Conservation (phyloP, 2,797 vertebrate species). For the Cryptoblepharus egeriae region DNA sequence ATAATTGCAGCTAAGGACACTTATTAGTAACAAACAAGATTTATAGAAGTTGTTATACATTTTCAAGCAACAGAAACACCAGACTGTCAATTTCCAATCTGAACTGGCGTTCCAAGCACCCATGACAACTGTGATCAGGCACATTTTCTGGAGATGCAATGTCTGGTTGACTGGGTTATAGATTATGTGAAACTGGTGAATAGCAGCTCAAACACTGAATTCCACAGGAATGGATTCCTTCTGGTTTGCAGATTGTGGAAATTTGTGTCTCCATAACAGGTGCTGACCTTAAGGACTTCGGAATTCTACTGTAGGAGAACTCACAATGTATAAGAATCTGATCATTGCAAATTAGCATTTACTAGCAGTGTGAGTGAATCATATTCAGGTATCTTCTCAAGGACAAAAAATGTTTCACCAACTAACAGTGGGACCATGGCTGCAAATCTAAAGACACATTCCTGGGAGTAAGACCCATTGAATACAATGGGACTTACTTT, state of each 20-base stretch:
- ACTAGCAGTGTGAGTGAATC: background rate
- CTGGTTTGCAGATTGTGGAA: slow-evolving; percentile 10
- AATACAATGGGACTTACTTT: too few species aligned
- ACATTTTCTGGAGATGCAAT: background rate
- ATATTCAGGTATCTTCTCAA: background rate
- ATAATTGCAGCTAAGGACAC: accelerated
- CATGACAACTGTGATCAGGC: background rate
- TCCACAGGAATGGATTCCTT: background rate
- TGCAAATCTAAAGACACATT: too few species aligned
- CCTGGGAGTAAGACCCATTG: too few species aligned
- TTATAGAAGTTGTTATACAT: background rate
- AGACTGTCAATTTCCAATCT: background rate
- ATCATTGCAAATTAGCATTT: background rate
- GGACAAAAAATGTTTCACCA: background rate
- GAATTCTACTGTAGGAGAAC: background rate
- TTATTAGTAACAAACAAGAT: background rate
- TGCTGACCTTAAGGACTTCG: background rate
- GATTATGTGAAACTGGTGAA: background rate
- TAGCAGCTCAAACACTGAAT: background rate
- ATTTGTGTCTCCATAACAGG: background rate
- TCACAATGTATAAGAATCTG: background rate
- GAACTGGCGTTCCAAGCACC: background rate
- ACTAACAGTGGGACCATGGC: background rate
- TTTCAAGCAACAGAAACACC: background rate
- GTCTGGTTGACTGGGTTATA: background rate